Conservation (phyloP, 2,797 vertebrate species). For the Poecile montanus region DNA sequence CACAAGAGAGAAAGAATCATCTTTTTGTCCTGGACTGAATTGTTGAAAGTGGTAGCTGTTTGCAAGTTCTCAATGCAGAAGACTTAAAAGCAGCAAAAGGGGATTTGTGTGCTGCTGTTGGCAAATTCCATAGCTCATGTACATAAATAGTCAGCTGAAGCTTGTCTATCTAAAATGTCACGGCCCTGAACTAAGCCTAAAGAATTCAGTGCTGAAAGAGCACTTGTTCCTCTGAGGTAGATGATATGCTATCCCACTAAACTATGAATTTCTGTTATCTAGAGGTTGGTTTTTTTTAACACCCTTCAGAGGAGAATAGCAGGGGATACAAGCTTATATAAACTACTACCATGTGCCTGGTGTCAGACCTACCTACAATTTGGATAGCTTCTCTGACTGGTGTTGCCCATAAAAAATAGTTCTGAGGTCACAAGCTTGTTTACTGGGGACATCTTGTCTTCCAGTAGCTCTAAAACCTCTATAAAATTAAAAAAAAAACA, state of each 20-base stretch:
- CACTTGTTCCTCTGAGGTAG: background rate
- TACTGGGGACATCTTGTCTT: background rate
- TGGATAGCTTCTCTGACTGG: background rate
- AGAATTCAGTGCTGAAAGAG: background rate
- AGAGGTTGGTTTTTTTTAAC: background rate
- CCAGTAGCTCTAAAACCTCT: background rate
- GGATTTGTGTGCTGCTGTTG: background rate
- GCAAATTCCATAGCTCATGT: background rate
- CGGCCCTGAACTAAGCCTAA: background rate
- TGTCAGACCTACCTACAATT: background rate
- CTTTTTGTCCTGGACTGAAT: background rate
- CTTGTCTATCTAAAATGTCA: background rate
- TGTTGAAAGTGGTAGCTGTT: constrained; percentile 27
- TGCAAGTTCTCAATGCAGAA: background rate
- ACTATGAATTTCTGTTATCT: background rate
- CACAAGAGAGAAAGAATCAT: background rate
- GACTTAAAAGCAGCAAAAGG: background rate
- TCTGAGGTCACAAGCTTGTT: background rate
- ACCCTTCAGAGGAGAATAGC: background rate
- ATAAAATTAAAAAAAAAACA: background rate
- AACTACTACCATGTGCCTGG: background rate
- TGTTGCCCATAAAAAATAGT: background rate
- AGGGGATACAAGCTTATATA: background rate
- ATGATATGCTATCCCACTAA: background rate
- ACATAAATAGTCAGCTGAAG: background rate